phyloP scores from a whole-genome alignment of 2,888 invertebrate genomes.

The Strigamia crassipes region DNA sequence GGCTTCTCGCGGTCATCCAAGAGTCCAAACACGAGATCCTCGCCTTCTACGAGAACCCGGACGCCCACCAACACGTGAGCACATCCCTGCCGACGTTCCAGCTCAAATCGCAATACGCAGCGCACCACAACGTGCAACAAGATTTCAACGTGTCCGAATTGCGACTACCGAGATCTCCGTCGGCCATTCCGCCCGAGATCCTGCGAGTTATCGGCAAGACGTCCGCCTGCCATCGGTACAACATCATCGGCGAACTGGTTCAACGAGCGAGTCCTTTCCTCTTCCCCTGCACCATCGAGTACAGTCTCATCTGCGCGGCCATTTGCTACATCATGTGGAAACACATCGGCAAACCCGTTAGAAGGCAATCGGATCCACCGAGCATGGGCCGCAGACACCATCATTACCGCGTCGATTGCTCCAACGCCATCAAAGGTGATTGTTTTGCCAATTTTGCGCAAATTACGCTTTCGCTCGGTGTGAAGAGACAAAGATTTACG shows the following conservation, averaged over 20 bases:
- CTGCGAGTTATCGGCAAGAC: background rate
- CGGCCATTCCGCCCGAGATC: background rate
- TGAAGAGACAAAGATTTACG: too few species aligned
- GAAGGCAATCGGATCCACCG: conserved; percentile 42
- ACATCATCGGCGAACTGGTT: conserved; percentile 65
- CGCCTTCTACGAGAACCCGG: conserved; percentile 59
- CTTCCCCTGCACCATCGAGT: conserved; percentile 94
- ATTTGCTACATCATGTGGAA: conserved; percentile 96
- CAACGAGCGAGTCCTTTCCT: conserved; percentile 91
- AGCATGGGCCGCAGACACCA: conserved; percentile 60
- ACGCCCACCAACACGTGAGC: background rate
- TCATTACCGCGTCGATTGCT: conserved; percentile 91
- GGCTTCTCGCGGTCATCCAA: conserved; percentile 91
- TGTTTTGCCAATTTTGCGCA: conserved; percentile 46
- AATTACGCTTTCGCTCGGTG: too few species aligned
- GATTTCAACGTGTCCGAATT: background rate
- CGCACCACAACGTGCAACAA: background rate
- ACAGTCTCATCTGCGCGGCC: conserved; percentile 93
- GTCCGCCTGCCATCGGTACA: conserved; percentile 39
- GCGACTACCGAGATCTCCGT: background rate
- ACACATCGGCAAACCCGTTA: conserved; percentile 64
- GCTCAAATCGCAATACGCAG: background rate
- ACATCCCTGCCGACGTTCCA: background rate
- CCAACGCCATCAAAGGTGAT: conserved; percentile 71
- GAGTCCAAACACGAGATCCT: conserved; percentile 95